Evolutionary conservation across 2,888 invertebrate species (phyloP), one percentile per base, ranked within the genome.

Genomic region (Polylopha cassiicola): DNA sequence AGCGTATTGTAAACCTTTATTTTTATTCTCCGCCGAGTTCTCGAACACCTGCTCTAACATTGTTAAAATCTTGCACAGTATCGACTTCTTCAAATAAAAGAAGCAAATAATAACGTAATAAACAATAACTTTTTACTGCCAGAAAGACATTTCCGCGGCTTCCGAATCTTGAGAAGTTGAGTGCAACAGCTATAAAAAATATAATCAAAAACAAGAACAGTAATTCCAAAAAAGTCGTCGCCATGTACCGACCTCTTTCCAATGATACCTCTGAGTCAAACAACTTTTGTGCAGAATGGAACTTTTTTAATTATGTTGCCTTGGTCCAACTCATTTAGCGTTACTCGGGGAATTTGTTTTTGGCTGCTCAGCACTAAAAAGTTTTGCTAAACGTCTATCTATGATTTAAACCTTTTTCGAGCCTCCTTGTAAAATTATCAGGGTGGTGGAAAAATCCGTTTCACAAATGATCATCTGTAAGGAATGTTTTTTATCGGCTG

Each of bases 231-330:
- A 50, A 51, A 49, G 39, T 48, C 43, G 39, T 43, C 37, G 42
- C 31, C 43, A 36, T 31, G 44, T 27, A 23, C 41, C 36, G 45
- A 31, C 44, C 23, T 41, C 37, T 42, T 44, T 24, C 13, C 48
- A 49, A 52, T 48, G 50, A 44, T 46, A 50, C 50, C 50, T 48
- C 46, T 9, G 47, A 43, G 46, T 36, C 21, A 28, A 51, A 24
- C 32, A 53, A 53, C 44, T 53, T 58, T 51, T 44, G 37, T 48
- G 28, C 39, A 16, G 39, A 49, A 29, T 24, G 41, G 14, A 61
- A 65, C 53, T 62, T 65, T 61, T 64, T 65, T 61, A 63, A 66
- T 65, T 63, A 61, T 56, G 44, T 60, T 55, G 46, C 47, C 46
- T 51, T 52, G 34, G 47, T 47, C 46, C 49, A 51, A 58, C 57